Conservation (phyloP, 1,140 invertebrate species). For the Drosophila nannoptera region DNA sequence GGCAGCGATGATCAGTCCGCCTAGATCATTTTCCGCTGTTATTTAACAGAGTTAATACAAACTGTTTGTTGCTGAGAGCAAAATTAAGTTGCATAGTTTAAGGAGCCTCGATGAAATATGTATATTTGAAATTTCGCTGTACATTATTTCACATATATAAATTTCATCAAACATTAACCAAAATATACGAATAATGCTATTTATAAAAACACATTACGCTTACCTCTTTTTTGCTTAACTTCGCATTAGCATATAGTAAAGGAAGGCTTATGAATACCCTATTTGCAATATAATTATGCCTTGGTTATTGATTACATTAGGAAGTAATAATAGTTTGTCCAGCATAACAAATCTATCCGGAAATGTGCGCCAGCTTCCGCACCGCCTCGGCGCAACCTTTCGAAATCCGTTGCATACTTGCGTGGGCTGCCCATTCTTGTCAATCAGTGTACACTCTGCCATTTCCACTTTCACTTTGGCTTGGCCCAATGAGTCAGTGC, state of each 20-base stretch:
- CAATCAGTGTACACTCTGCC: neutral
- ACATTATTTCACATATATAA: no score
- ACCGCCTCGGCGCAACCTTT: conserved; percentile 16
- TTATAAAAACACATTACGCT: no score
- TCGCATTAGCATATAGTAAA: no score
- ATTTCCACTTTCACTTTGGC: neutral
- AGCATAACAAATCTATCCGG: conserved; percentile 6
- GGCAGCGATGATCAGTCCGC: no score
- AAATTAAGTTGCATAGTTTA: conserved; percentile 12
- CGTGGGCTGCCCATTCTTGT: conserved; percentile 10
- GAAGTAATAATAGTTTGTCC: neutral
- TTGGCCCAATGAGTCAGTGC: conserved; percentile 14
- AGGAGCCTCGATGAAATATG: neutral
- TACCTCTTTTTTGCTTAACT: no score
- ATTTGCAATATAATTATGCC: no score
- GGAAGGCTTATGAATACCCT: no score
- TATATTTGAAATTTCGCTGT: no score
- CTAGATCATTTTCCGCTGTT: neutral
- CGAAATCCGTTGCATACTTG: neutral
- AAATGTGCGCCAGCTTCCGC: conserved; percentile 6
- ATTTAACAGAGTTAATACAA: neutral
- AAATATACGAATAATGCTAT: no score
- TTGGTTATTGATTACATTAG: no score
- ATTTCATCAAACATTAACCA: no score
- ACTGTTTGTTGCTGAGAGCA: neutral